Percentiles rank a stretch among this genome's conserved stretches.
Evolutionary conservation across 2,888 invertebrate species (phyloP).

Genomic region (Spatulosminthurus flaviceps): DNA sequence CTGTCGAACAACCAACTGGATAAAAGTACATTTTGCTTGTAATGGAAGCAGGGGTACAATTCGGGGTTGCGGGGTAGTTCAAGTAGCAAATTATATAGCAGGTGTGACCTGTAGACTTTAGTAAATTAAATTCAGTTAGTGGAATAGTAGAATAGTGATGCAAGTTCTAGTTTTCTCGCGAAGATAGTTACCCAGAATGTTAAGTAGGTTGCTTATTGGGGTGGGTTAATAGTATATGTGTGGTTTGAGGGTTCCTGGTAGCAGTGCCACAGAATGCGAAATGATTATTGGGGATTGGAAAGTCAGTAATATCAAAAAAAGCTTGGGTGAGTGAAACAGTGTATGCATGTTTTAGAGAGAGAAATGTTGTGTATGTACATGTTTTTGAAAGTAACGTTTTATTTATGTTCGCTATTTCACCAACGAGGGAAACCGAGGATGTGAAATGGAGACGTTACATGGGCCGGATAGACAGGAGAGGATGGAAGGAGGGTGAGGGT

Average conservation of each 20-base stretch:
- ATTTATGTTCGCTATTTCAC: slow-evolving; percentile 12
- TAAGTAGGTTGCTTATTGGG: neutral
- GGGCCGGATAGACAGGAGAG: neutral
- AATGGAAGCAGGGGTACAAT: too few relatives aligned
- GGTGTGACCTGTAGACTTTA: neutral
- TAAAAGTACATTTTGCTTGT: too few relatives aligned
- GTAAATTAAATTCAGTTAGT: slow-evolving; percentile 23
- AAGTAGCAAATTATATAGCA: slow-evolving; percentile 3
- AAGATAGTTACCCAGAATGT: neutral
- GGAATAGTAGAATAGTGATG: neutral
- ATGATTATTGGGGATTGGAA: neutral
- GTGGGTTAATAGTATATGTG: too few relatives aligned
- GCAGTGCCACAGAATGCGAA: neutral
- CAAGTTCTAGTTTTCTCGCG: neutral
- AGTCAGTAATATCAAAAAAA: neutral
- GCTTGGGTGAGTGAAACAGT: neutral
- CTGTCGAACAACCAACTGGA: neutral
- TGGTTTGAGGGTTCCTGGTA: too few relatives aligned
- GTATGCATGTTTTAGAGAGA: neutral
- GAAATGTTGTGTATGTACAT: neutral
- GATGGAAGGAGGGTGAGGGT: slow-evolving; percentile 27
- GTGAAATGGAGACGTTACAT: slow-evolving; percentile 16
- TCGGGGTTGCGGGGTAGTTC: neutral
- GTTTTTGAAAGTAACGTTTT: neutral
- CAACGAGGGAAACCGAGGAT: slow-evolving; percentile 2